These are phyloP conservation scores for Mastacembelus armatus DNA, from an alignment of 2,797 vertebrate species.

Conservation along the genomic window DNA sequence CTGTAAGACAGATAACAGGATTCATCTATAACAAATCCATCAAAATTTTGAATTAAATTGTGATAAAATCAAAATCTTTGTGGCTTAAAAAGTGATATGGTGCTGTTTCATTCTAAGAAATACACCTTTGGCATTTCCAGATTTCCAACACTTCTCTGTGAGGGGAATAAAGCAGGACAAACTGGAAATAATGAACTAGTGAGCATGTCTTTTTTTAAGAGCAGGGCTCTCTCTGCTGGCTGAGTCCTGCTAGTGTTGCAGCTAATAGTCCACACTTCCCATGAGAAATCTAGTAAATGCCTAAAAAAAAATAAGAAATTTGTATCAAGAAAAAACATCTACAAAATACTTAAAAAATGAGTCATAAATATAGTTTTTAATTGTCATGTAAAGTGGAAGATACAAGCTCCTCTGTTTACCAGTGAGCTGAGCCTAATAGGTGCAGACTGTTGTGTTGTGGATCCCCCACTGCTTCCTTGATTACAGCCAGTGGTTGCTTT, in stretches of 20 bases:
- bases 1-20: not conserved
- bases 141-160: not conserved
- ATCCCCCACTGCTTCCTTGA: constrained; percentile 70
- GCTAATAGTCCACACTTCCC: not conserved
- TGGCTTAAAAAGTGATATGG: not conserved
- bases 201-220: constrained; percentile 39
- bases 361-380: constrained; percentile 48
- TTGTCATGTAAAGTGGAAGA: constrained; percentile 48
- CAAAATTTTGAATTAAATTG: not conserved
- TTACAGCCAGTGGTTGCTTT: constrained; percentile 72
- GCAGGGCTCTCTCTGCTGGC: constrained; percentile 76
- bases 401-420: constrained; percentile 38
- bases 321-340: constrained; percentile 12
- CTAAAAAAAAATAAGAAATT: constrained; percentile 7
- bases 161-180: not conserved
- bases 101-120: not conserved
- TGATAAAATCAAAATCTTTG: not conserved
- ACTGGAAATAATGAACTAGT: not conserved
- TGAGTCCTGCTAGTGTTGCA: constrained; percentile 47
- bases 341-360: constrained; percentile 32
- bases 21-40: not conserved
- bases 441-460: constrained; percentile 59
- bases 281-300: not conserved
- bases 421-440: constrained; percentile 58
- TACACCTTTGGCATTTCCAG: not conserved